Evolutionary conservation across 2,797 vertebrate species (phyloP), one percentile per base, ranked within the genome.

Genomic region (Tenualosa thibaudeaui): DNA sequence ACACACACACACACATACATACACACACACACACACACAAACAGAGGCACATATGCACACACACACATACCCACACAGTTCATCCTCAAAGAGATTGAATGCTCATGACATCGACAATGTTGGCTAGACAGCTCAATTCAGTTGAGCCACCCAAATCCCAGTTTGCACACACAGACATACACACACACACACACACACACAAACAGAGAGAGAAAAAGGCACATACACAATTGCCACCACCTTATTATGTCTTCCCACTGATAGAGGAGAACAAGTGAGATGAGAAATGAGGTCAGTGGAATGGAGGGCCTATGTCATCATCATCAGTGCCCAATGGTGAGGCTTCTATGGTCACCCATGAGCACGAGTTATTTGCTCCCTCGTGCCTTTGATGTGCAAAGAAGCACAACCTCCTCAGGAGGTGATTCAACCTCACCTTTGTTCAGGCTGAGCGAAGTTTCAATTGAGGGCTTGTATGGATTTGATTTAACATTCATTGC

Each of bases 151-250:
- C 68, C 37, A 19, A 19, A 7, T 8, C 68, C 37, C 0, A 71
- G 54, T 9, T 17, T 17, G 22, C 17, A 65, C 60, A 65, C 60
- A 65, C 60, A 65, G 19, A 68, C 26, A 37, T 26, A 37, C 65
- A 71, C 65, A 37, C 60, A 62, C 60, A 26, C n/a, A 24, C 65
- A 65, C 62, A 68, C 62, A 68, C 62, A 68, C 62, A 68, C 62
- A 68, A 24, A 65, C 62, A 65, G 3, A 65, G 3, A 65, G 3
- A 65, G 31, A 22, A 62, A 22, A 65, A 1, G 31, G 0, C 60
- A 62, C 60, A 62, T 19, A 62, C 60, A 65, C 62, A 78, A 15
- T 9, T 12, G n/a, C 62, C 26, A 37, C 10, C 31, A 68, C 26
- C 26, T 37, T 68, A 13, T 31, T 15, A 75, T 19, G 12, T 71